Evolutionary conservation across 2,113 vertebrate genomes (phyloP).

Genomic region (Myotis yumanensis): DNA sequence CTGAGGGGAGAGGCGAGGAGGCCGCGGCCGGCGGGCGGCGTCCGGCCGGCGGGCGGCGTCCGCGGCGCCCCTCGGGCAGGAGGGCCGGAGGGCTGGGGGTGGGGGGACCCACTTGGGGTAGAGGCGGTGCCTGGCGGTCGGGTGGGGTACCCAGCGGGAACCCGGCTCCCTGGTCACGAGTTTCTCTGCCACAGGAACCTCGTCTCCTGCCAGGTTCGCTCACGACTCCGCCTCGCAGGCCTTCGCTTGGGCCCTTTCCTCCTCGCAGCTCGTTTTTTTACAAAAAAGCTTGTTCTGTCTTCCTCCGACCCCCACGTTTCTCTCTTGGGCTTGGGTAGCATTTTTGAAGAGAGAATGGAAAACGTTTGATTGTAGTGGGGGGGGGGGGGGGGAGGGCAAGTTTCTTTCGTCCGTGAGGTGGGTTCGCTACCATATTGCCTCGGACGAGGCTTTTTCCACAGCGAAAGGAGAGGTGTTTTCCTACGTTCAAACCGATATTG

Average conservation of each 20-base stretch:
- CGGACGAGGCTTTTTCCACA: background rate
- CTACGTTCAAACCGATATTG: background rate
- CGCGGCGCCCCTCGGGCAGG: background rate
- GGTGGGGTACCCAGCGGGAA: conserved; percentile 78
- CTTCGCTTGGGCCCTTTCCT: conserved; percentile 66
- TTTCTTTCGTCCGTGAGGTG: conserved; percentile 30
- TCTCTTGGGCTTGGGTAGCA: background rate
- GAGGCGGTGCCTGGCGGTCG: conserved; percentile 71
- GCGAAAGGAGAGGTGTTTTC: conserved; percentile 25
- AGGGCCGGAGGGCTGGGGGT: background rate
- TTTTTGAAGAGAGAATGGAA: background rate
- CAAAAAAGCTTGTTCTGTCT: background rate
- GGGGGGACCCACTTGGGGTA: conserved; percentile 48
- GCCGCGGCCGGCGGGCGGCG: conserved; percentile 58
- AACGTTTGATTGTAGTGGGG: background rate
- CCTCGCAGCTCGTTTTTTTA: conserved; percentile 34
- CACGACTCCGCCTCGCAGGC: conserved; percentile 73
- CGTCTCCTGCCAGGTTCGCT: conserved; percentile 75
- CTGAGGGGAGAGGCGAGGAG: conserved; percentile 5
- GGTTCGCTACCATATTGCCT: conserved; percentile 49
- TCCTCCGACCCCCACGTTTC: background rate
- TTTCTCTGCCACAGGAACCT: conserved; percentile 76
- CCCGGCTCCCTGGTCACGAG: conserved; percentile 71
- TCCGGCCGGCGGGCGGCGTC: no score
- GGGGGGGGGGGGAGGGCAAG: background rate